Conservation (phyloP, 2,797 vertebrate species). For the Gadopsis marmoratus region DNA sequence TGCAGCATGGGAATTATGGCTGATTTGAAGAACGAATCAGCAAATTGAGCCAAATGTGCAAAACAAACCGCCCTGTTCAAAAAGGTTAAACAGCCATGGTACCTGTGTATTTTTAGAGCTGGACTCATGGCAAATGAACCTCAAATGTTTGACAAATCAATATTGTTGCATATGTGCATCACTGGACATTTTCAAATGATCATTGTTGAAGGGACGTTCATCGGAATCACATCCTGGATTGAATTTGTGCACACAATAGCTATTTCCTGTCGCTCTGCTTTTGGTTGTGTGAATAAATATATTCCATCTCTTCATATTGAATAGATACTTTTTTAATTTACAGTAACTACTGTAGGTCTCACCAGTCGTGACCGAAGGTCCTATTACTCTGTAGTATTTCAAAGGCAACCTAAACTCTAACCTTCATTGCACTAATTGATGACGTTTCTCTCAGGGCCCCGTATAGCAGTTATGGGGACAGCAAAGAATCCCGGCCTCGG, state of each 20-base stretch:
- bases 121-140: not conserved
- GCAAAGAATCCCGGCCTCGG: conserved; percentile 79
- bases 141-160: not conserved
- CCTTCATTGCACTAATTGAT: conserved; percentile 39
- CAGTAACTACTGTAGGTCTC: not conserved
- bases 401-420: not conserved
- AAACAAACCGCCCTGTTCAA: conserved; percentile 13
- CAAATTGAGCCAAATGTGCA: conserved; percentile 2
- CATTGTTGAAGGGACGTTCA: not conserved
- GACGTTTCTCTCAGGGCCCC: conserved; percentile 68
- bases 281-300: not conserved
- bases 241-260: not conserved
- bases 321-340: not conserved
- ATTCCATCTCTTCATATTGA: not conserved
- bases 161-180: not conserved
- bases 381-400: not conserved
- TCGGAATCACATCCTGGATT: conserved; percentile 1
- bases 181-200: conserved; percentile 20
- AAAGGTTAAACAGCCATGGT: not conserved
- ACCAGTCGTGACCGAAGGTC: not conserved
- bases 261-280: not conserved
- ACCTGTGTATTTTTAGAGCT: not conserved
- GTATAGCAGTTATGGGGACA: conserved; percentile 77
- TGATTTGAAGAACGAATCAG: not conserved
- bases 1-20: not conserved